A percentile compares a stretch with the other conserved stretches of the same genome.
Conservation (phyloP, 2,888 invertebrate species). For the Phalera bucephala region DNA sequence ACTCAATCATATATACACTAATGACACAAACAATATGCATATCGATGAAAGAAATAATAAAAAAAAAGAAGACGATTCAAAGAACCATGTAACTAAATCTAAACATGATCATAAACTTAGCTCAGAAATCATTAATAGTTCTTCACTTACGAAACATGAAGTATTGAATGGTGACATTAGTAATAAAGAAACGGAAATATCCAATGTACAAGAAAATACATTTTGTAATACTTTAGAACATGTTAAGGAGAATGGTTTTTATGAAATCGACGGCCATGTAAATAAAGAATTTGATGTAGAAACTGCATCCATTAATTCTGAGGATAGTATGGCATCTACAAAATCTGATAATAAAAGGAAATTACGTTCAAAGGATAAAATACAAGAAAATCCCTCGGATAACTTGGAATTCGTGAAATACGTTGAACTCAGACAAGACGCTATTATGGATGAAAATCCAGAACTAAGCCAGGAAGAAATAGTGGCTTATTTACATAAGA, state of each 20-base stretch:
- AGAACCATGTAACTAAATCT: no score
- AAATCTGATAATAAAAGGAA: slow-evolving; percentile 33
- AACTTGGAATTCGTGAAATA: slow-evolving; percentile 73
- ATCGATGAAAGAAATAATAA: not conserved
- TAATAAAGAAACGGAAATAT: no score
- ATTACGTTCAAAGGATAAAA: slow-evolving; percentile 29
- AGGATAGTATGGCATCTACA: slow-evolving; percentile 35
- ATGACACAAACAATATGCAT: not conserved
- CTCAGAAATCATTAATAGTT: no score
- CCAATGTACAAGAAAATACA: no score
- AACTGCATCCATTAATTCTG: slow-evolving; percentile 23
- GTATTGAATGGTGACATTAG: no score
- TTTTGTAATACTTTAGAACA: no score
- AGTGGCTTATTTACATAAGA: slow-evolving; percentile 68
- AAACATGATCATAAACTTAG: no score
- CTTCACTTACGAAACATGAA: no score
- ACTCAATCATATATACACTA: not conserved
- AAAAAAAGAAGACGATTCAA: no score
- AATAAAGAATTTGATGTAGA: slow-evolving; percentile 34
- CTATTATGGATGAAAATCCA: slow-evolving; percentile 73
- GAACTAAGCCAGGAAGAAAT: slow-evolving; percentile 68
- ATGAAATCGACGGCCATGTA: slow-evolving; percentile 1
- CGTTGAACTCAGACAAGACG: slow-evolving; percentile 69
- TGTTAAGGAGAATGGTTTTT: slow-evolving; percentile 20
- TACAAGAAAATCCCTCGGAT: slow-evolving; percentile 30